Evolutionary conservation across 2,797 vertebrate genomes (phyloP).

Genomic region (Periophthalmus magnuspinnatus): DNA sequence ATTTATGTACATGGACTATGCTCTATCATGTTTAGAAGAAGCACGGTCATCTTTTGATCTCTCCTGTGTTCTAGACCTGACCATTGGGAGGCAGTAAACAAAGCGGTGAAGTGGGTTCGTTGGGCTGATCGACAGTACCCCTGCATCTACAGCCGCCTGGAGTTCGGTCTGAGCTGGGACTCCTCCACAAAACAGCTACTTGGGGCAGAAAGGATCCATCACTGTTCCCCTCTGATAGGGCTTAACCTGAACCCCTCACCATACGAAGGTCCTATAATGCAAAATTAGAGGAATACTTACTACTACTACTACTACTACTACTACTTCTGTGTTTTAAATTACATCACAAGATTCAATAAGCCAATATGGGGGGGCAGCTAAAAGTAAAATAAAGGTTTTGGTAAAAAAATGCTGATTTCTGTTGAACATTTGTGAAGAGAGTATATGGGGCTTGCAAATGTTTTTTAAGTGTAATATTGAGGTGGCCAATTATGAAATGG

Average conservation of each 20-base stretch:
- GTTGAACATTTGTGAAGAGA: neutral
- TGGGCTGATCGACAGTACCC: slow-evolving; percentile 80
- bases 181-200: slow-evolving; percentile 81
- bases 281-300: no score
- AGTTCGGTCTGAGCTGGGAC: slow-evolving; percentile 84
- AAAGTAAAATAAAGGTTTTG: no score
- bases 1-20: no score
- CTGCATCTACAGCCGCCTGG: slow-evolving; percentile 80
- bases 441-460: neutral
- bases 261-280: slow-evolving; percentile 14
- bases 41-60: neutral
- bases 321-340: no score
- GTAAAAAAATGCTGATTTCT: no score
- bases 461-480: neutral
- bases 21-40: neutral
- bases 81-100: slow-evolving; percentile 69
- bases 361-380: no score
- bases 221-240: slow-evolving; percentile 51
- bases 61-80: slow-evolving; percentile 44
- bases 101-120: slow-evolving; percentile 77
- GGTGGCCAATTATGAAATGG: no score
- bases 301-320: no score
- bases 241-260: slow-evolving; percentile 21
- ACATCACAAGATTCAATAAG: no score
- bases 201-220: slow-evolving; percentile 52